Percentiles rank a stretch among this genome's conserved stretches.
These are phyloP conservation scores for Xanthia icteritia DNA, from an alignment of 2,888 invertebrate genomes.

Conservation along the genomic window DNA sequence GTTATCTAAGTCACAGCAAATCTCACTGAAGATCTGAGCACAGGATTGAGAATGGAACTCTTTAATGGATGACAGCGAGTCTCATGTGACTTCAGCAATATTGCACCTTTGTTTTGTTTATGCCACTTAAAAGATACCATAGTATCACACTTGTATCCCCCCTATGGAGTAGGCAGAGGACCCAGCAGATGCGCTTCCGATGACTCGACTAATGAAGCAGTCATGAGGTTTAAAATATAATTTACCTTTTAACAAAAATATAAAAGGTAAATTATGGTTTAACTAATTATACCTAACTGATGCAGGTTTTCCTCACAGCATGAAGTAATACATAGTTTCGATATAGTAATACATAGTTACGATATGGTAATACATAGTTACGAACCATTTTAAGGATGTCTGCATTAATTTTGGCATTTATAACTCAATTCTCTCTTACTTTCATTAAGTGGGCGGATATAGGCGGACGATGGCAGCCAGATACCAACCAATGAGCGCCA, in stretches of 20 bases:
- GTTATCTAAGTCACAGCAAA: not conserved
- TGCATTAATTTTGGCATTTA: constrained; percentile 1
- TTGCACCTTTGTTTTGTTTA: too few relatives aligned
- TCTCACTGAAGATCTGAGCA: not conserved
- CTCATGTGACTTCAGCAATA: not conserved
- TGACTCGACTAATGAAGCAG: not conserved
- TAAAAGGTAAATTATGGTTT: not conserved
- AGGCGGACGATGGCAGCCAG: not conserved
- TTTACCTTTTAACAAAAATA: not conserved
- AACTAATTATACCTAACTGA: not conserved
- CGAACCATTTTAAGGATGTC: not conserved
- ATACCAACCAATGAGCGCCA: constrained; percentile 29
- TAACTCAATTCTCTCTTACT: constrained; percentile 1
- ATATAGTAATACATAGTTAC: too few relatives aligned
- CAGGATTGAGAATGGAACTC: not conserved
- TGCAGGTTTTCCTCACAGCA: not conserved
- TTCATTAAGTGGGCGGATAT: constrained; percentile 33
- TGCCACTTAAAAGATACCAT: not conserved
- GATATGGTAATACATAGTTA: not conserved
- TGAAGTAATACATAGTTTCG: too few relatives aligned
- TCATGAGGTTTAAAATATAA: not conserved
- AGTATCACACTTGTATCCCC: not conserved
- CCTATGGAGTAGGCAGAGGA: not conserved
- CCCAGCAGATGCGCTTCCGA: not conserved
- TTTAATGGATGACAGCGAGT: not conserved